phyloP scores from a whole-genome alignment of 2,797 vertebrate genomes.

The Coracias cyanogaster region DNA sequence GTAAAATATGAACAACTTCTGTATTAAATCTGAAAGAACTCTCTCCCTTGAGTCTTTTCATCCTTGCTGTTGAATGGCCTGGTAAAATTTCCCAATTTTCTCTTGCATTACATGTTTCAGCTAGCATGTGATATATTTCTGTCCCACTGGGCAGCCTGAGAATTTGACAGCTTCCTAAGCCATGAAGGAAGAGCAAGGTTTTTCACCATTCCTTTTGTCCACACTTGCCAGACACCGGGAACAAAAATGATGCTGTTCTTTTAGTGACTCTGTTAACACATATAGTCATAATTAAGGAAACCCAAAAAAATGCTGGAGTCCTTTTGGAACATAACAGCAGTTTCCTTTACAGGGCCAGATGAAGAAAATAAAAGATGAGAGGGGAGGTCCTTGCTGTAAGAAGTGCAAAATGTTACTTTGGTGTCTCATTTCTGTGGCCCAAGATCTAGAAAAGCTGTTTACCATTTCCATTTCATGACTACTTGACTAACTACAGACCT shows the following conservation, averaged over 20 bases:
- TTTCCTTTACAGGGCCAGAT: neutral
- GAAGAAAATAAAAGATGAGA: neutral
- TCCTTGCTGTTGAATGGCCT: neutral
- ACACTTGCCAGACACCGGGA: neutral
- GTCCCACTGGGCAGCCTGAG: neutral
- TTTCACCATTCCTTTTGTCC: neutral
- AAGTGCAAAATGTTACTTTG: neutral
- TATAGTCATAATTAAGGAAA: neutral
- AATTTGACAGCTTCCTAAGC: neutral
- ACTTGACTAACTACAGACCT: neutral
- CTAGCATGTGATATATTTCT: slow-evolving; percentile 27
- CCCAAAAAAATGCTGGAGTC: neutral
- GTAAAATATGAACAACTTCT: neutral
- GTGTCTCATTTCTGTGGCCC: neutral
- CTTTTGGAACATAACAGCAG: neutral
- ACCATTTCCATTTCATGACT: neutral
- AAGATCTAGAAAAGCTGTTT: neutral
- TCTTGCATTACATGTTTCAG: slow-evolving; percentile 12
- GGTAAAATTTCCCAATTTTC: slow-evolving; percentile 22
- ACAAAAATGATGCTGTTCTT: neutral
- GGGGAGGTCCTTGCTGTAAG: neutral
- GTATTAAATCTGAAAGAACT: slow-evolving; percentile 4
- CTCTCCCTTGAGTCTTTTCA: slow-evolving; percentile 6
- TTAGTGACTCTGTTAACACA: neutral
- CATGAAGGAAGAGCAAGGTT: neutral